These are phyloP conservation scores for Pseudorasbora parva DNA, from an alignment of 2,113 vertebrate genomes.

Conservation along the genomic window DNA sequence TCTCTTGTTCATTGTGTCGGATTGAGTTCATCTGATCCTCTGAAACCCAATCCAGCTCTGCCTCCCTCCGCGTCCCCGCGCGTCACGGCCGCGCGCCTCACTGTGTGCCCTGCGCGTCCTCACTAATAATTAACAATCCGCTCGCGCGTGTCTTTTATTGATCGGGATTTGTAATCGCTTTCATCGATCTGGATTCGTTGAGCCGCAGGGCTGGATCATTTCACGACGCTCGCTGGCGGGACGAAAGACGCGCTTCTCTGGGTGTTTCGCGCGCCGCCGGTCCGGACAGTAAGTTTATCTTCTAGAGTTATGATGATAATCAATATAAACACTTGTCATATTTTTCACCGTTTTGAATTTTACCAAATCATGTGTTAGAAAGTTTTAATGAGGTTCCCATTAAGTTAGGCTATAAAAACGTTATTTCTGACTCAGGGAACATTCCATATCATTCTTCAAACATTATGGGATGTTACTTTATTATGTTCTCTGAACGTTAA, in stretches of 20 bases:
- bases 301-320: background rate
- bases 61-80: background rate
- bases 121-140: background rate
- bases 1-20: conserved; percentile 26
- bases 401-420: too few species aligned
- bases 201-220: conserved; percentile 19
- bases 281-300: conserved; percentile 4
- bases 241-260: conserved; percentile 26
- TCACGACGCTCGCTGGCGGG: conserved; percentile 11
- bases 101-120: background rate
- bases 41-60: conserved; percentile 26
- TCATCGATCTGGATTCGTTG: background rate
- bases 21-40: conserved; percentile 20
- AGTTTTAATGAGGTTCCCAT: too few species aligned
- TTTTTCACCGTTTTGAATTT: too few species aligned
- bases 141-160: background rate
- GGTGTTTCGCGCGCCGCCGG: background rate
- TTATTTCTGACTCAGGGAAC: too few species aligned
- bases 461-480: too few species aligned
- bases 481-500: too few species aligned
- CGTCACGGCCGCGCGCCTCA: too few species aligned
- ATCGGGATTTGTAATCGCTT: background rate
- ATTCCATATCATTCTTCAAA: too few species aligned
- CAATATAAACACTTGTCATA: too few species aligned
- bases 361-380: too few species aligned